phyloP scores from a whole-genome alignment of 2,888 invertebrate species.

The Pandemis heparana region DNA sequence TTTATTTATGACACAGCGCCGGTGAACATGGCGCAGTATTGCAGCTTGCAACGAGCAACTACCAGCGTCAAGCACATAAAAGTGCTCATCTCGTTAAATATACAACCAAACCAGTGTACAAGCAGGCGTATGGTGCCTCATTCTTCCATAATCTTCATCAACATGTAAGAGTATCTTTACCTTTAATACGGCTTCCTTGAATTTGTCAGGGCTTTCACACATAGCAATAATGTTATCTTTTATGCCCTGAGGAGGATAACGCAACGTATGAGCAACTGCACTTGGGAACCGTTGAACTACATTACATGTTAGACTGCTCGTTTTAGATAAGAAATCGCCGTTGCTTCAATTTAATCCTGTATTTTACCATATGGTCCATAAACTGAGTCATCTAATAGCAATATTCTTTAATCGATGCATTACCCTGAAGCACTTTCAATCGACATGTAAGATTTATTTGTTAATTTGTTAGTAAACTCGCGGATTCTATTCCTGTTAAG shows the following conservation, averaged over 20 bases:
- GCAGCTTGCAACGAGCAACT: conserved; percentile 42
- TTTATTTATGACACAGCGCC: background rate
- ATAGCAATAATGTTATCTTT: conserved; percentile 21
- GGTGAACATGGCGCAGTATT: conserved; percentile 53
- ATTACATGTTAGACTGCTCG: background rate
- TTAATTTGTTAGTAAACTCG: background rate
- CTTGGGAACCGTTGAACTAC: conserved; percentile 6
- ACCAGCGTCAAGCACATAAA: conserved; percentile 60
- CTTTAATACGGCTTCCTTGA: conserved; percentile 16
- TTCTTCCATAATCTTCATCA: background rate
- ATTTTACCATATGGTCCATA: background rate
- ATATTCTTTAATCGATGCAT: background rate
- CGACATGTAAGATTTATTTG: background rate
- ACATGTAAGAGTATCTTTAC: conserved; percentile 1
- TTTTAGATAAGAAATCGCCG: background rate
- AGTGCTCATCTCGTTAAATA: conserved; percentile 49
- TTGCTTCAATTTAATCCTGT: background rate
- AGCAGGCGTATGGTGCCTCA: background rate
- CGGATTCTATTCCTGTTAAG: conserved; percentile 3
- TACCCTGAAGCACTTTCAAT: background rate
- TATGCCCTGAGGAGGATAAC: conserved; percentile 3
- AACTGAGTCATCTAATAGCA: conserved; percentile 3
- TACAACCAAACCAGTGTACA: conserved; percentile 8
- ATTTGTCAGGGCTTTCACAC: conserved; percentile 8
- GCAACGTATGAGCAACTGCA: conserved; percentile 1